Evolutionary conservation across 2,888 invertebrate genomes (phyloP), one percentile per base, ranked within the genome.

Genomic region (Resseliella maxima): DNA sequence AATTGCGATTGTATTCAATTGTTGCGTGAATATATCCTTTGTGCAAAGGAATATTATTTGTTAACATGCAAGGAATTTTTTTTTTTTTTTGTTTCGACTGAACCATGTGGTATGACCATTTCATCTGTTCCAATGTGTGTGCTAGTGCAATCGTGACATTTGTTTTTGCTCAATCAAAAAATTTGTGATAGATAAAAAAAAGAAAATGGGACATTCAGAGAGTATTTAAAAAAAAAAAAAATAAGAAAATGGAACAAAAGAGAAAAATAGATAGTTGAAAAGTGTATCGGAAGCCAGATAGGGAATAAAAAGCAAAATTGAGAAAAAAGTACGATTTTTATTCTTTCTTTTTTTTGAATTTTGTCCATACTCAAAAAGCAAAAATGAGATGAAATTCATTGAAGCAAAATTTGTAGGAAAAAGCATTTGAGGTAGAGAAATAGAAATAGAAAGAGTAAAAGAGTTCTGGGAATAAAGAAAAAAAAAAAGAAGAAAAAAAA

Each of bases 131-230:
- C 18, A 50, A 18, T 1, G 46, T 50, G 18, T 8, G 46, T 50
- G 46, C 18, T 15, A 72, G 35, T 31, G 72, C 72, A 31, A 31
- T 72, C 15, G 31, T 72, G 72, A 31, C 72, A 72, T 72, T 72
- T 27, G 72, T 31, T 72, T 72, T 72, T 72, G 72, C 72, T 72
- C 31, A 72, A 59, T 59, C 59, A 59, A 59, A 21, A 21, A 50
- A 50, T 21, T 8, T 15, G 3, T 3, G n/a, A 50, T 24, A 8
- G 18, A 50, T 15, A 59, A 24, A 24, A 24, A 27, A 27, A 27
- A 59, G 3, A 24, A 59, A 59, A 59, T 24, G 59, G 59, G 12
- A n/a, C 59, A 59, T 59, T 59, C 59, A 59, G 24, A 59, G 27
- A 59, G 24, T n/a, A 59, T 59, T 24, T 24, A 50, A 24, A 15